Conservation (phyloP, 2,888 invertebrate species). For the Ceriagrion tenellum region DNA sequence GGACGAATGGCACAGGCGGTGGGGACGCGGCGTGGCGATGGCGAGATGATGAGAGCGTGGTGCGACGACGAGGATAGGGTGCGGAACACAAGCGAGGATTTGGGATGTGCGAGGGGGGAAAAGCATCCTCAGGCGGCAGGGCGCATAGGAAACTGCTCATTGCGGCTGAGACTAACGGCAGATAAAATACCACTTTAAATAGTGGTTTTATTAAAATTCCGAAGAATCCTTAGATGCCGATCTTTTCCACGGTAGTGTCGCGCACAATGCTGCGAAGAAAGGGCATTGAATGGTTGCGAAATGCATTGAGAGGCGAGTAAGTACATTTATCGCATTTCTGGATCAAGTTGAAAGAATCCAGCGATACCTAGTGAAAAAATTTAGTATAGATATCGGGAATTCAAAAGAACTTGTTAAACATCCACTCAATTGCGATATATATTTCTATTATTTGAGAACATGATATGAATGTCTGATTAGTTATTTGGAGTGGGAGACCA, state of each 20-base stretch:
- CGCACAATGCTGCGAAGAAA: background rate
- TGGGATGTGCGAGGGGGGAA: background rate
- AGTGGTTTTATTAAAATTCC: background rate
- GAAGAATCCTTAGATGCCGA: background rate
- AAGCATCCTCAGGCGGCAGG: background rate
- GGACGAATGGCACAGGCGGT: background rate
- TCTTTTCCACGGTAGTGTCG: background rate
- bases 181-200: background rate
- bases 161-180: background rate
- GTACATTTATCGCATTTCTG: background rate
- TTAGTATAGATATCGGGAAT: too few species aligned
- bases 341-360: too few species aligned
- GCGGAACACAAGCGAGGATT: background rate
- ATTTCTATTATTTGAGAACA: too few species aligned
- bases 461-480: too few species aligned
- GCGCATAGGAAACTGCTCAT: conserved; percentile 26
- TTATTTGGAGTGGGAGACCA: too few species aligned
- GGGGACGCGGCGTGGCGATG: background rate
- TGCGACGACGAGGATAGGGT: background rate
- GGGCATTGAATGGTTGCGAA: background rate
- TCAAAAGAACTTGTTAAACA: too few species aligned
- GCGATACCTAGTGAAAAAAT: too few species aligned
- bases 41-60: conserved; percentile 17
- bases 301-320: background rate
- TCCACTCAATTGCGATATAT: too few species aligned